A percentile compares a stretch with the other conserved stretches of the same genome.
These are phyloP conservation scores for Tapirus terrestris DNA, from an alignment of 2,113 vertebrate genomes.

Conservation along the genomic window DNA sequence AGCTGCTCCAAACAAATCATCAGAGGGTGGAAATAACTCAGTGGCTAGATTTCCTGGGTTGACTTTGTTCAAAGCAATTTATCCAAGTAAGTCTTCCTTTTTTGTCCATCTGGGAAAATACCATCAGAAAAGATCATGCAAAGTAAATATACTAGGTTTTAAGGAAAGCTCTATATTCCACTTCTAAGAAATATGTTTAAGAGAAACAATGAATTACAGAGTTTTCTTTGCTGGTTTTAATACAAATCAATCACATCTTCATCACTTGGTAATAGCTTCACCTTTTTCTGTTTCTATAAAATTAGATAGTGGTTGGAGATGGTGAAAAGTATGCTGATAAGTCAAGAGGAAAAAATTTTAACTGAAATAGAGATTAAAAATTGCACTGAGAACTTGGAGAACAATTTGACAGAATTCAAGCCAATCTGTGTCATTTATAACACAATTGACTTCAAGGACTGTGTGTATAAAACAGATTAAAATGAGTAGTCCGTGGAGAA, in stretches of 20 bases:
- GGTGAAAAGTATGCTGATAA: background rate
- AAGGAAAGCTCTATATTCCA: background rate
- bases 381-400: background rate
- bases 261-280: background rate
- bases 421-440: constrained; percentile 26
- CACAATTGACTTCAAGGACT: constrained; percentile 22
- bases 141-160: constrained; percentile 28
- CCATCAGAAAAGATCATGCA: constrained; percentile 6
- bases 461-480: constrained; percentile 17
- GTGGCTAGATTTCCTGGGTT: background rate
- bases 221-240: constrained; percentile 27
- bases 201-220: constrained; percentile 2
- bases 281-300: constrained; percentile 41
- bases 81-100: constrained; percentile 38
- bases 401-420: constrained; percentile 37
- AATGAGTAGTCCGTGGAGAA: background rate
- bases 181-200: constrained; percentile 20
- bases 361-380: constrained; percentile 37
- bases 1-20: constrained; percentile 48
- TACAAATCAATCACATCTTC: background rate
- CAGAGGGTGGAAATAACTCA: constrained; percentile 56
- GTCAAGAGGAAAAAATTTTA: constrained; percentile 1
- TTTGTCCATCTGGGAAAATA: constrained; percentile 4
- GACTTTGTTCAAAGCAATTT: constrained; percentile 21
- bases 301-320: background rate